phyloP scores from a whole-genome alignment of 2,888 invertebrate genomes.

The Girardia tigrina region DNA sequence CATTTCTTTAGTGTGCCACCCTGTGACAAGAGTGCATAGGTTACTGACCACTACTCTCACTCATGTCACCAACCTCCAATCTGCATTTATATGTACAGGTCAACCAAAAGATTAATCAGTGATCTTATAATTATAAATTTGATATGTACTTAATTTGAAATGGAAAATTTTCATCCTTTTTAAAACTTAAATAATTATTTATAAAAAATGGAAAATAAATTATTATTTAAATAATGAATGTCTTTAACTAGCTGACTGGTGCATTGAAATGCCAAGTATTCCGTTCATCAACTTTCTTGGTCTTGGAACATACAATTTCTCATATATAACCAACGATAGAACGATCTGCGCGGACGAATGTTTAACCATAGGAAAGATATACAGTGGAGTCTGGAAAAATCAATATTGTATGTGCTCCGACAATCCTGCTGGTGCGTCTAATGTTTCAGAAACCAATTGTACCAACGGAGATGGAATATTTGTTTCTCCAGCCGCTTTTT shows the following conservation, averaged over 20 bases:
- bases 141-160: too few relatives aligned
- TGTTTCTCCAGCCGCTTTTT: background rate
- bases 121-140: too few relatives aligned
- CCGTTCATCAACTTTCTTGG: background rate
- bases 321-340: background rate
- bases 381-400: background rate
- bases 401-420: background rate
- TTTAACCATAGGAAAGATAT: background rate
- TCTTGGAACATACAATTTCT: background rate
- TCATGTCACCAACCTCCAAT: too few relatives aligned
- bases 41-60: too few relatives aligned
- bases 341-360: background rate
- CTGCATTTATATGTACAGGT: too few relatives aligned
- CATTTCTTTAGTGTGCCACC: too few relatives aligned
- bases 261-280: background rate
- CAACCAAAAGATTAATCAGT: too few relatives aligned
- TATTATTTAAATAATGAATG: too few relatives aligned
- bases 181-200: too few relatives aligned
- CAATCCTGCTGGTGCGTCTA: background rate
- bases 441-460: background rate
- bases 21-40: too few relatives aligned
- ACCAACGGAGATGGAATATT: background rate
- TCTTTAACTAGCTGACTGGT: background rate
- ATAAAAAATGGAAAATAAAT: too few relatives aligned
- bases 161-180: too few relatives aligned